Evolutionary conservation across 1,140 invertebrate genomes (phyloP).

Genomic region (Eulimnadia texana): DNA sequence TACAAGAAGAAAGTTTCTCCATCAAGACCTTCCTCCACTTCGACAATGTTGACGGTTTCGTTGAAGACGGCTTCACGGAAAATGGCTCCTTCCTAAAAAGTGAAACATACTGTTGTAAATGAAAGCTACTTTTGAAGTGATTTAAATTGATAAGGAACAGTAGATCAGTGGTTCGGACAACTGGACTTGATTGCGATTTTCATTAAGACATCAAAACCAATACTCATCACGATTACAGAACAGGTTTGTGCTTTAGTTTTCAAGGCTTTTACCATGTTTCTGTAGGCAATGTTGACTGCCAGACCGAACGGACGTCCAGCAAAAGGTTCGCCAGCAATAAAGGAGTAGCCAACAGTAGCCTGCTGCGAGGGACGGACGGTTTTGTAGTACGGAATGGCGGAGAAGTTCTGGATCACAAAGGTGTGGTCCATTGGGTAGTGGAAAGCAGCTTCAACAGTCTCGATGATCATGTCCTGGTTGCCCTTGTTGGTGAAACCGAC

Average conservation of each 20-base stretch:
- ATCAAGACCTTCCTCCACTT: conserved; percentile 91
- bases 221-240: neutral
- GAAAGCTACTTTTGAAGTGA: neutral
- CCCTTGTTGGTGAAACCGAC: conserved; percentile 95
- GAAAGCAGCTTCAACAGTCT: conserved; percentile 91
- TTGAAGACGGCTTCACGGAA: conserved; percentile 92
- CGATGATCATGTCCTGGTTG: conserved; percentile 73
- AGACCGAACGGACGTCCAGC: conserved; percentile 90
- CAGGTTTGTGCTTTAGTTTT: neutral
- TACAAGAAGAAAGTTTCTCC: conserved; percentile 98
- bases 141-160: neutral
- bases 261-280: conserved; percentile 49
- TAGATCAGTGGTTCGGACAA: conserved; percentile 11
- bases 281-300: conserved; percentile 84
- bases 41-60: conserved; percentile 92
- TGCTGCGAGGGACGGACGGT: conserved; percentile 81
- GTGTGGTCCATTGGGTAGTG: conserved; percentile 96
- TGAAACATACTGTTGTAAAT: conserved; percentile 5
- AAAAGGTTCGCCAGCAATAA: conserved; percentile 87
- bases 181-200: conserved; percentile 1
- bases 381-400: conserved; percentile 72
- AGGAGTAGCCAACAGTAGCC: conserved; percentile 87
- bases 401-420: conserved; percentile 97
- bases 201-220: neutral
- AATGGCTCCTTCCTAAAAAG: conserved; percentile 43